phyloP scores from a whole-genome alignment of 2,113 vertebrate species.

The Coreoperca whiteheadi region DNA sequence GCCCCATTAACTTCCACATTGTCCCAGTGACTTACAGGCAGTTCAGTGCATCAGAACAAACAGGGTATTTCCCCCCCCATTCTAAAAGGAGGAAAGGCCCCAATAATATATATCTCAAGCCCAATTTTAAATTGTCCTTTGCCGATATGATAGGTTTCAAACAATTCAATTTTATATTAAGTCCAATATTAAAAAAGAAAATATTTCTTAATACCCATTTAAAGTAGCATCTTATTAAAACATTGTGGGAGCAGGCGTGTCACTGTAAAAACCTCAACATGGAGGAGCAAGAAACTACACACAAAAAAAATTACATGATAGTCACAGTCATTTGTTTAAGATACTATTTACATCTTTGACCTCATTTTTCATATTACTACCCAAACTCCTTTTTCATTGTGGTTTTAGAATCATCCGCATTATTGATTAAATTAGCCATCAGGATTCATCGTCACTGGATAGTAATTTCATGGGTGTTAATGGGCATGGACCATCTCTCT shows the following conservation, averaged over 20 bases:
- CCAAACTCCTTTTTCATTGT: conserved; percentile 21
- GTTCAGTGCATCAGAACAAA: conserved; percentile 50
- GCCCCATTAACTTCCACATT: conserved; percentile 56
- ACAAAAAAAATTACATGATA: conserved; percentile 80
- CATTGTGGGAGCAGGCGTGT: conserved; percentile 58
- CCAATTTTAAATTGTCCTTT: conserved; percentile 59
- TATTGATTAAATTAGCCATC: conserved; percentile 28
- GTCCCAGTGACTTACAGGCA: conserved; percentile 42
- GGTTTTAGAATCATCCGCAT: conserved; percentile 15
- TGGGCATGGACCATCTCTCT: conserved; percentile 25
- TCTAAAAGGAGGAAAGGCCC: conserved; percentile 52
- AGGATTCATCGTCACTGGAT: conserved; percentile 4
- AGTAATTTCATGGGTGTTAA: conserved; percentile 10
- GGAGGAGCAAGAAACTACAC: conserved; percentile 61
- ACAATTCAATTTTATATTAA: conserved; percentile 4
- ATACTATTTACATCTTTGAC: conserved; percentile 80
- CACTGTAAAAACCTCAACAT: conserved; percentile 67
- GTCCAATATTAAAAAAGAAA: conserved; percentile 44
- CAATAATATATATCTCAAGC: conserved; percentile 12
- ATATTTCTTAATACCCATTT: conserved; percentile 52
- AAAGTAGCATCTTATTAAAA: conserved; percentile 47
- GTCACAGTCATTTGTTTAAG: conserved; percentile 80
- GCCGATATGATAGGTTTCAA: conserved; percentile 38
- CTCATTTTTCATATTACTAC: conserved; percentile 54
- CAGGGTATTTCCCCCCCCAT: conserved; percentile 56